A percentile compares a stretch with the other conserved stretches of the same genome.
Conservation (phyloP, 2,888 invertebrate species). For the Drepana falcataria region DNA sequence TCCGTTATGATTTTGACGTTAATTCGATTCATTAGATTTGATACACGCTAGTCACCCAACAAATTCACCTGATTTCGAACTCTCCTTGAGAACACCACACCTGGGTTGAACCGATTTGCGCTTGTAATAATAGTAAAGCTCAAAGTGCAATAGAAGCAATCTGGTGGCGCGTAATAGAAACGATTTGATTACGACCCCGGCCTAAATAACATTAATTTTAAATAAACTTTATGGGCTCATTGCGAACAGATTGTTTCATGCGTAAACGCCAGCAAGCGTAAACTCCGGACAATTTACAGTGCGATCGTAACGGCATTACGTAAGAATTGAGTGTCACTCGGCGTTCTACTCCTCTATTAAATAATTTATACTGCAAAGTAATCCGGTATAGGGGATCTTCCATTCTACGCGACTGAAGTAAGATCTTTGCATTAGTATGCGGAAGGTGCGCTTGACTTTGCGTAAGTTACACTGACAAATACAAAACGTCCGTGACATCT, state of each 20-base stretch:
- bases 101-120: not conserved
- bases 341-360: slow-evolving; percentile 25
- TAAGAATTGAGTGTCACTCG: slow-evolving; percentile 15
- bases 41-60: not conserved
- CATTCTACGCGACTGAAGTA: slow-evolving; percentile 23
- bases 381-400: slow-evolving; percentile 41
- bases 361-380: slow-evolving; percentile 29
- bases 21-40: too few species aligned
- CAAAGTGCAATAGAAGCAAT: not conserved
- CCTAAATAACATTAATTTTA: slow-evolving; percentile 1
- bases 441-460: not conserved
- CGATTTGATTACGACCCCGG: slow-evolving; percentile 1
- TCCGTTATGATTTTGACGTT: too few species aligned
- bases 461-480: too few species aligned
- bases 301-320: slow-evolving; percentile 17
- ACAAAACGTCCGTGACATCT: too few species aligned
- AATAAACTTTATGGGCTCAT: not conserved
- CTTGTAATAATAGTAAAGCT: not conserved
- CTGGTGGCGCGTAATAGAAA: not conserved
- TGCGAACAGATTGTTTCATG: slow-evolving; percentile 1
- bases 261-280: not conserved
- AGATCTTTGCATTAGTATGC: slow-evolving; percentile 11
- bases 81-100: not conserved
- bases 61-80: not conserved
- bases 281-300: slow-evolving; percentile 11